A percentile compares a stretch with the other conserved stretches of the same genome.
phyloP scores from a whole-genome alignment of 1,140 invertebrate genomes.

The Macrocentrus cingulum region DNA sequence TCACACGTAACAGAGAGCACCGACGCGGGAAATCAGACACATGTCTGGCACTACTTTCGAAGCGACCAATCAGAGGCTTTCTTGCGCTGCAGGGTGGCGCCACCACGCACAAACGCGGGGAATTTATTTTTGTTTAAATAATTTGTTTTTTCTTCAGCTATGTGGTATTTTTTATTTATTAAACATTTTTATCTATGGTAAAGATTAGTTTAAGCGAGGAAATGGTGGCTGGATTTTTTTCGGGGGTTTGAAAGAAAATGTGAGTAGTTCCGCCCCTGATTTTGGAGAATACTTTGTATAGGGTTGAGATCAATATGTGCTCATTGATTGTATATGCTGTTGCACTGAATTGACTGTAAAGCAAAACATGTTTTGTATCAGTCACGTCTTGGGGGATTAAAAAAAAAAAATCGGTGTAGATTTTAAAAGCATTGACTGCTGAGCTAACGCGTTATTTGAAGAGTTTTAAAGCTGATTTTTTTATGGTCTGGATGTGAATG shows the following conservation, averaged over 20 bases:
- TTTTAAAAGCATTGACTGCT: too few species aligned
- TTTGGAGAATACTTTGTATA: slow-evolving; percentile 37
- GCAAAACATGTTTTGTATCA: too few species aligned
- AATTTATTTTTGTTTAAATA: too few species aligned
- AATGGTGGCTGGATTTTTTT: not conserved
- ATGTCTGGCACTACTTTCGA: slow-evolving; percentile 49
- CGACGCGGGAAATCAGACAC: slow-evolving; percentile 45
- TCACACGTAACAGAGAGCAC: slow-evolving; percentile 27
- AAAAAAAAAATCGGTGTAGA: too few species aligned
- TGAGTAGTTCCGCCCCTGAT: slow-evolving; percentile 34
- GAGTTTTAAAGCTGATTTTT: too few species aligned
- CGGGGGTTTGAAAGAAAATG: slow-evolving; percentile 15
- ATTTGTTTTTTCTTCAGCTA: too few species aligned
- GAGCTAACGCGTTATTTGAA: too few species aligned
- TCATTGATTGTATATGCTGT: slow-evolving; percentile 42
- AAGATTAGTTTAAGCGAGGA: not conserved
- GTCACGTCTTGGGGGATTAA: too few species aligned
- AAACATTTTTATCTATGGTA: too few species aligned
- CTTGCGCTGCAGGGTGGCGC: not conserved
- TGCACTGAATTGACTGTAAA: slow-evolving; percentile 3
- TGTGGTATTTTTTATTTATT: too few species aligned
- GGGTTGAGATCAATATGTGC: slow-evolving; percentile 46
- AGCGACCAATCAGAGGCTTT: slow-evolving; percentile 40
- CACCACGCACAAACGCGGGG: too few species aligned
- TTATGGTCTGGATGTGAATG: too few species aligned